A percentile compares a stretch with the other conserved stretches of the same genome.
Conservation (phyloP, 2,888 invertebrate genomes). For the Branchellion lobata region DNA sequence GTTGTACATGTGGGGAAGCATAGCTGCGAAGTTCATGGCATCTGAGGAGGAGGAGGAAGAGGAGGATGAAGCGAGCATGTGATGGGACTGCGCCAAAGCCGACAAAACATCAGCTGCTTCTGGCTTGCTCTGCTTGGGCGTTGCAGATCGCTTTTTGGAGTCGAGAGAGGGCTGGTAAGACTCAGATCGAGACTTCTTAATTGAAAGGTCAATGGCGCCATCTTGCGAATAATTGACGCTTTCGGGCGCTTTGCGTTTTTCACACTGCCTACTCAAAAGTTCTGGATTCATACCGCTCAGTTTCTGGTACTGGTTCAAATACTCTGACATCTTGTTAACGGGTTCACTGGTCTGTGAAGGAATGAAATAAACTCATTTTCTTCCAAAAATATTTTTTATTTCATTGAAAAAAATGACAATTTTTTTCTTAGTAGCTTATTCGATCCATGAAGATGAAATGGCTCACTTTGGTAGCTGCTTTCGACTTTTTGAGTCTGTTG, state of each 20-base stretch:
- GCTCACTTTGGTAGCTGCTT: slow-evolving; percentile 8
- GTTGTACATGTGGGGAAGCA: slow-evolving; percentile 52
- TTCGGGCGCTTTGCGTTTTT: slow-evolving; percentile 13
- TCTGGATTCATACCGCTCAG: neutral
- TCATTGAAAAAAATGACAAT: too few relatives aligned
- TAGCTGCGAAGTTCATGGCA: slow-evolving; percentile 47
- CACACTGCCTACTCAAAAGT: neutral
- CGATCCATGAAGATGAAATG: too few relatives aligned
- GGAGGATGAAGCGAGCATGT: slow-evolving; percentile 36
- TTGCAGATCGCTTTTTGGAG: neutral
- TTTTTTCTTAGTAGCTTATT: too few relatives aligned
- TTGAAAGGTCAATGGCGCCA: slow-evolving; percentile 51
- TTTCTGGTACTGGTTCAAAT: neutral
- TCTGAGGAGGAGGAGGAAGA: slow-evolving; percentile 38
- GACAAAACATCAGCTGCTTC: slow-evolving; percentile 43
- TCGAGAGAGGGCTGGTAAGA: neutral
- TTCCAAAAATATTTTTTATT: neutral
- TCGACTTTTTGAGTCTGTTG: slow-evolving; percentile 28
- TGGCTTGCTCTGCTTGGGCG: slow-evolving; percentile 12
- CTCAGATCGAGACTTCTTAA: slow-evolving; percentile 48
- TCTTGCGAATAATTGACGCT: slow-evolving; percentile 45
- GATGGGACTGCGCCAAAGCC: slow-evolving; percentile 46
- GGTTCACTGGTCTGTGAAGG: neutral
- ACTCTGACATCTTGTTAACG: neutral
- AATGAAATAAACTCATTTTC: neutral